phyloP scores from a whole-genome alignment of 2,797 vertebrate species.

The Alcedo quadribrachys region DNA sequence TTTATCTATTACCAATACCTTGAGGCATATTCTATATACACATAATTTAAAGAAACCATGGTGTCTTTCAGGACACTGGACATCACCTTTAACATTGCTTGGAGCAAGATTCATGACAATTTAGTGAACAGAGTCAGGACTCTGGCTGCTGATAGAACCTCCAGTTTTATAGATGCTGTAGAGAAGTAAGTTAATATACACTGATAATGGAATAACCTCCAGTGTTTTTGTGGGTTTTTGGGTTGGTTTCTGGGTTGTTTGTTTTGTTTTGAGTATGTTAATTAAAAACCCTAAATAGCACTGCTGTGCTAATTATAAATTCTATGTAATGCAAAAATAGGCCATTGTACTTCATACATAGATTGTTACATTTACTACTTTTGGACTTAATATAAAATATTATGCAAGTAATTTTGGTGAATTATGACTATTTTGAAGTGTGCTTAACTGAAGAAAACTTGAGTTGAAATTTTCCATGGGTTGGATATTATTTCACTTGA shows the following conservation, averaged over 20 bases:
- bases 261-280: not conserved
- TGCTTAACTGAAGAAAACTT: not conserved
- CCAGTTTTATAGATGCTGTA: not conserved
- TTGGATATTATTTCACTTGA: not conserved
- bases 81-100: not conserved
- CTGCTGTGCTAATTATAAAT: not conserved
- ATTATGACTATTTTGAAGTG: not conserved
- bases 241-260: too few relatives aligned
- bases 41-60: not conserved
- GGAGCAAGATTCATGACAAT: not conserved
- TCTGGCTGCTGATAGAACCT: not conserved
- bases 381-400: not conserved
- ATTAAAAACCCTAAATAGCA: not conserved
- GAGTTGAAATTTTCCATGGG: not conserved
- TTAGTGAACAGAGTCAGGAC: accelerated
- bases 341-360: not conserved
- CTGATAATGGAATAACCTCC: not conserved
- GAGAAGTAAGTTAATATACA: not conserved
- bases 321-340: not conserved
- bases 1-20: not conserved
- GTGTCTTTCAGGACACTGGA: not conserved
- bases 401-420: not conserved
- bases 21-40: not conserved
- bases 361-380: too few relatives aligned
- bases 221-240: not conserved